Evolutionary conservation across 2,888 invertebrate species (phyloP).

Genomic region (Drosophila colorata): DNA sequence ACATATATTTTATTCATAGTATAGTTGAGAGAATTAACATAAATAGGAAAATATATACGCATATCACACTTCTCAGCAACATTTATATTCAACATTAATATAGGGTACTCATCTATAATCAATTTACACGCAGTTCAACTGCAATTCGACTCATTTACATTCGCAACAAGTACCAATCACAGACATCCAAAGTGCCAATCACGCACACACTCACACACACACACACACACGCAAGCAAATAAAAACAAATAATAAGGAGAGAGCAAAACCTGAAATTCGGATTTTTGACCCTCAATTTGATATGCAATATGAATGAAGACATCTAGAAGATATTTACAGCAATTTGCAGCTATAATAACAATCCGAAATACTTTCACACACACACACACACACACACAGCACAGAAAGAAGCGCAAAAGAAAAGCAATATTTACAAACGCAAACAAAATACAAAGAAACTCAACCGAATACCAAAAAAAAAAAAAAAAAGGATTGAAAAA

Average conservation of each 20-base stretch:
- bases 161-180: slow-evolving; percentile 22
- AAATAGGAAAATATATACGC: not conserved
- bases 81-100: not conserved
- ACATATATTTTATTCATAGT: not conserved
- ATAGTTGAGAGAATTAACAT: not conserved
- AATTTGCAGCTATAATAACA: slow-evolving; percentile 58
- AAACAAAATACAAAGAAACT: slow-evolving; percentile 1
- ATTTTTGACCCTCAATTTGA: slow-evolving; percentile 36
- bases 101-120: slow-evolving; percentile 1
- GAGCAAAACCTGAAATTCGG: slow-evolving; percentile 1
- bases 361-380: slow-evolving; percentile 19
- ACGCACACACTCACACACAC: not conserved
- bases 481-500: slow-evolving; percentile 5
- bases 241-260: not conserved
- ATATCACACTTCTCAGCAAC: not conserved
- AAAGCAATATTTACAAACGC: slow-evolving; percentile 24
- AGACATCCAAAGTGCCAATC: not conserved
- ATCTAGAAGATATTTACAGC: slow-evolving; percentile 53
- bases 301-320: slow-evolving; percentile 52
- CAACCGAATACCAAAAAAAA: not conserved
- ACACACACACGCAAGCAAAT: not conserved
- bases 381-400: not conserved
- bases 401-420: not conserved
- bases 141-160: slow-evolving; percentile 32
- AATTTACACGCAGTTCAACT: slow-evolving; percentile 12